Base-by-base conservation (phyloP, 2,113 vertebrate species). In the Gymnobelideus leadbeateri region DNA sequence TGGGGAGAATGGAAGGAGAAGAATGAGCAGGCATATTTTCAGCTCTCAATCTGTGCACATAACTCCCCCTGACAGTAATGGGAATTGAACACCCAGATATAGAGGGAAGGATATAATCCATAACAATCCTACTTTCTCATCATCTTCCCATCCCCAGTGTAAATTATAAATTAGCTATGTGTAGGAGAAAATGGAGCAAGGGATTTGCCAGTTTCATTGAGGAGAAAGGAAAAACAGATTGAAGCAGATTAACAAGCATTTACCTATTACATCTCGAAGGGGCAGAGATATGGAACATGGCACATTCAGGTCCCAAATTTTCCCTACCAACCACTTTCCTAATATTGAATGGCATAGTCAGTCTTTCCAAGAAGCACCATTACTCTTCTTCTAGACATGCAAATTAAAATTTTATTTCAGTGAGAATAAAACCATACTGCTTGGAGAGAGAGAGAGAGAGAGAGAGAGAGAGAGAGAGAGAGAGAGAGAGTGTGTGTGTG, bases 201-300 rank as follows among this genome's bases (percentile, higher is more conserved):
- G 51, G 51, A 89, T 53, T 96, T 1, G 0, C 47, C 24, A 47
- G 92, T 94, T 53, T 23, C 57, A 21, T 55, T 23, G 55, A 77
- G 91, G 49, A 93, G 25, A 31, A 43, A 47, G 43, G 77, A 92
- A 94, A 53, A 50, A n/a, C 3, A 89, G 68, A 61, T 95, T 54
- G 57, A 91, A 91, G 61, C 53, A 84, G 68, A 89, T 93, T 95
- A 92, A 52, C 93, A 97, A 96, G 21, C 52, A 37, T 52, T 5
- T 0, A 50, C 54, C 43, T 5, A 55, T 92, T 91, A 90, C 91
- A 92, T 49, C 28, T 9, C 4, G 68, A 93, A 68, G 24, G 51
- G 25, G 6, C 10, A 3, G 50, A 84, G 57, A 91, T 37, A 25
- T 19, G 26, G 57, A 91, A 61, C 50, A 14, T 0, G 26, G 51